Conservation (phyloP, 2,888 invertebrate species). For the Tachina grossa region DNA sequence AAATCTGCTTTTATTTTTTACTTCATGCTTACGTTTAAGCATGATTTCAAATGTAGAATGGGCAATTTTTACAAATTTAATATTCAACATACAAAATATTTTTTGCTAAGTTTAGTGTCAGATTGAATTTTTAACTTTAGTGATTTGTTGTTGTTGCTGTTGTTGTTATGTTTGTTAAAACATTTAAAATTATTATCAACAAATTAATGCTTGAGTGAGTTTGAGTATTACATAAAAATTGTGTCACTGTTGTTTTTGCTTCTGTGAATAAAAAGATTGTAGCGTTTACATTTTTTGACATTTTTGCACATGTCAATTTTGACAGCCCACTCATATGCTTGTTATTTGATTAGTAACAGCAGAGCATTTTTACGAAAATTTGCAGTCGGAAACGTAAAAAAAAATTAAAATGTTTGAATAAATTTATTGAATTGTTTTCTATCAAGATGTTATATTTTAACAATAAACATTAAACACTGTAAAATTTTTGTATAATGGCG, state of each 20-base stretch:
- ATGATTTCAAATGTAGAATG: neutral
- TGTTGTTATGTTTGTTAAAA: neutral
- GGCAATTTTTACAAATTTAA: neutral
- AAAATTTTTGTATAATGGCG: neutral
- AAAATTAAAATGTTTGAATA: neutral
- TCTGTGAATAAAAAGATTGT: slow-evolving; percentile 24
- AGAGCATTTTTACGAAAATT: slow-evolving; percentile 41
- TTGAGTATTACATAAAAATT: slow-evolving; percentile 33
- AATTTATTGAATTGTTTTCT: neutral
- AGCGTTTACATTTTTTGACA: slow-evolving; percentile 77
- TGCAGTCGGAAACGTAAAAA: slow-evolving; percentile 30
- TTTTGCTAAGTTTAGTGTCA: slow-evolving; percentile 33
- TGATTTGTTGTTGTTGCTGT: slow-evolving; percentile 6
- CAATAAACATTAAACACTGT: neutral
- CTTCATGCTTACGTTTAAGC: neutral
- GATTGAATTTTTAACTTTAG: slow-evolving; percentile 16
- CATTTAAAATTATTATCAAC: slow-evolving; percentile 49
- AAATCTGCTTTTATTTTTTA: slow-evolving; percentile 60
- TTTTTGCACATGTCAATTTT: slow-evolving; percentile 77
- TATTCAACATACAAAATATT: neutral
- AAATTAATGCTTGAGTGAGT: slow-evolving; percentile 50
- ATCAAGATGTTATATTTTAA: neutral
- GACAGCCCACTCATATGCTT: slow-evolving; percentile 74
- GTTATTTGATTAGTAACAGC: slow-evolving; percentile 70
- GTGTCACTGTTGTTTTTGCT: slow-evolving; percentile 23